Base-by-base conservation (phyloP, 2,888 invertebrate species). In the Ethmia dodecea region DNA sequence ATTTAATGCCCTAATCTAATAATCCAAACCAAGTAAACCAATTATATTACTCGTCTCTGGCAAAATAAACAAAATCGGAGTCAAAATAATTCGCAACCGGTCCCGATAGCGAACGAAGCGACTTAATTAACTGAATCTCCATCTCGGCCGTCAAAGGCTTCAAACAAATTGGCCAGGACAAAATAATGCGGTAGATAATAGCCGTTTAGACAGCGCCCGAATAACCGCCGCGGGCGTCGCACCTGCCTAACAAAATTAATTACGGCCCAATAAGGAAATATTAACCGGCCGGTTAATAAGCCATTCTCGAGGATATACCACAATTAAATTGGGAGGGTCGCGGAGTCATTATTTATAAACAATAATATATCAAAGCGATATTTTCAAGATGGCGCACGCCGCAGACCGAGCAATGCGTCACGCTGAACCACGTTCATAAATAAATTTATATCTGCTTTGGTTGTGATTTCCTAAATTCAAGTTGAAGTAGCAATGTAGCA, bases 301-400 rank as follows among this genome's bases (percentile, higher is more conserved):
- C 83, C 75, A 68, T 73, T 74, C 72, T 73, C 68, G 65, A 64
- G 75, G 79, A 81, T 81, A 74, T 69, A 62, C 84, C 81, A 75
- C 84, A 81, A 81, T 83, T 81, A 83, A 86, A 86, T 81, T 79
- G 71, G 72, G 75, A 81, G 83, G 83, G 83, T 73, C 72, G 67
- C 59, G 44, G 57, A 68, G 73, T 70, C 77, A 81, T 84, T 81
- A 83, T 80, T 84, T 81, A 81, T 76, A 81, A 84, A 84, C 83
- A 84, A 83, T 84, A 84, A 84, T 86, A 86, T 86, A 84, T 86
- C 84, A 86, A 76, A 68, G 64, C 70, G 80, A 81, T 84, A 77
- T 79, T 76, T 80, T 70, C 83, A 84, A 84, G 81, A 86, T 84
- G 86, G 76, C 66, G 79, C 65, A 47, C 47, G 57, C 79, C 78